A percentile compares a stretch with the other conserved stretches of the same genome.
Evolutionary conservation across 2,888 invertebrate genomes (phyloP).

Genomic region (Neoascia interrupta): DNA sequence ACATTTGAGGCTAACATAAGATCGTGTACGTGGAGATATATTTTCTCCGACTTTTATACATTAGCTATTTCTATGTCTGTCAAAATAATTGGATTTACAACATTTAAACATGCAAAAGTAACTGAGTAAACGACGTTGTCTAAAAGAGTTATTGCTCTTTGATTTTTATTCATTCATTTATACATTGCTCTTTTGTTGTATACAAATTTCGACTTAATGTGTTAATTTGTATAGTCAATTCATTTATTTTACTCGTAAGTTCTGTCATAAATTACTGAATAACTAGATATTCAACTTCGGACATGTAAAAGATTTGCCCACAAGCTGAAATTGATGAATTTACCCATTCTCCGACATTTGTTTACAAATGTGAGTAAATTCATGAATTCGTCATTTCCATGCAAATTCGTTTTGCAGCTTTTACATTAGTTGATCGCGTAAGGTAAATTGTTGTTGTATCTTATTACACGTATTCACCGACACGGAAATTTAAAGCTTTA

Average conservation of each 20-base stretch:
- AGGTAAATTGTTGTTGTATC: too few species aligned
- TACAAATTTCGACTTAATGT: background rate
- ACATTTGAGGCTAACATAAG: background rate
- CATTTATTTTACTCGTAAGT: background rate
- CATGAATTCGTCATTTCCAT: too few species aligned
- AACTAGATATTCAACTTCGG: too few species aligned
- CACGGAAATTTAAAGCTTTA: too few species aligned
- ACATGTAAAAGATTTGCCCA: too few species aligned
- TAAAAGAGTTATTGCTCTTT: background rate
- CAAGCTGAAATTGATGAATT: too few species aligned
- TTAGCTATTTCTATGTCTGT: background rate
- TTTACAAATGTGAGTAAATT: too few species aligned
- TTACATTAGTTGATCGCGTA: too few species aligned
- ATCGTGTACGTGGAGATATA: background rate
- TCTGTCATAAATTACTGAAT: too few species aligned
- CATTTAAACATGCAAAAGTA: background rate
- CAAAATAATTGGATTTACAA: background rate
- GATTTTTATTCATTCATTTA: background rate
- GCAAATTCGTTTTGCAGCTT: too few species aligned
- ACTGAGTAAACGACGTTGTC: background rate
- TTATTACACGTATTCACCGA: too few species aligned
- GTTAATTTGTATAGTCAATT: background rate
- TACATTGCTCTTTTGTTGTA: background rate
- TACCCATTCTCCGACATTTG: too few species aligned
- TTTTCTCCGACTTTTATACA: background rate